Conservation (phyloP, 2,113 vertebrate species). For the Corythaixoides concolor region DNA sequence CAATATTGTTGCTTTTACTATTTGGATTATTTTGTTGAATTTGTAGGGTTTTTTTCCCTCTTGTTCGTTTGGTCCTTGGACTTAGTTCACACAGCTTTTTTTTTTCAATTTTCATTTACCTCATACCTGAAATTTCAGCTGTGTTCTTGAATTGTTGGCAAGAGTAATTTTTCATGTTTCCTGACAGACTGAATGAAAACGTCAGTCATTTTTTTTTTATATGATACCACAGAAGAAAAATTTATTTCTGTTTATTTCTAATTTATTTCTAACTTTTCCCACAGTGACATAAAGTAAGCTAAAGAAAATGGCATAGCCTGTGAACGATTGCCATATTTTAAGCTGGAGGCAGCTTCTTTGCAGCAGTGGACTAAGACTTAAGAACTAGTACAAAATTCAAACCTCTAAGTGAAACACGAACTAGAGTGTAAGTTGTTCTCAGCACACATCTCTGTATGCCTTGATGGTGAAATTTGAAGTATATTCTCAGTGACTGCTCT, state of each 20-base stretch:
- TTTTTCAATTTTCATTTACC: neutral
- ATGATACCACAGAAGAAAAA: neutral
- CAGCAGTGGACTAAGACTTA: neutral
- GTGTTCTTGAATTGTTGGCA: neutral
- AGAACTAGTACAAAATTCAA: constrained; percentile 11
- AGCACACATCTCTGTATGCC: neutral
- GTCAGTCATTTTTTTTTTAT: neutral
- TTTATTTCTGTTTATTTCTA: neutral
- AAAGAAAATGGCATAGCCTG: neutral
- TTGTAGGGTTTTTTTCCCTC: accelerated
- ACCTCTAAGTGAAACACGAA: neutral
- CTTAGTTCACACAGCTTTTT: neutral
- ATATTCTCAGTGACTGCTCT: constrained; percentile 21
- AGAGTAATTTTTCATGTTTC: neutral
- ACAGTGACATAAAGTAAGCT: neutral
- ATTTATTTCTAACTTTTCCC: constrained; percentile 6
- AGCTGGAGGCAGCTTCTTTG: neutral
- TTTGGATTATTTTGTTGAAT: neutral
- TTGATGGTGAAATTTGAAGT: constrained; percentile 31
- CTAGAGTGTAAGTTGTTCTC: neutral
- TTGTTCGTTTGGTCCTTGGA: neutral
- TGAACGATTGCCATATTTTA: neutral
- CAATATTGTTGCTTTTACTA: neutral
- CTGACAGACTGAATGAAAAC: neutral
- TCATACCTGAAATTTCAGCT: neutral